Evolutionary conservation across 2,113 vertebrate species (phyloP).

Genomic region (Saguinus imperator): DNA sequence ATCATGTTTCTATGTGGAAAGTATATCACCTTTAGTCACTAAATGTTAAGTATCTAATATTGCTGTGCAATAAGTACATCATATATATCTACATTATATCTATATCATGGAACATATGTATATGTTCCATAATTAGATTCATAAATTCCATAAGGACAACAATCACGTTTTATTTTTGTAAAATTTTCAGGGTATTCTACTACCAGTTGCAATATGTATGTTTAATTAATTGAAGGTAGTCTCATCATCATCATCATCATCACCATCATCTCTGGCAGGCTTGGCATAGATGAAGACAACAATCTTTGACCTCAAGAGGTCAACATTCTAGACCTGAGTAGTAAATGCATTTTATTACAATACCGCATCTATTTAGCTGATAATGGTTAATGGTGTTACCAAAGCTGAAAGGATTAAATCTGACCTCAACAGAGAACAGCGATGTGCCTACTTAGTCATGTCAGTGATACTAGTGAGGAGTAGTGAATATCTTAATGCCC

Average conservation of each 20-base stretch:
- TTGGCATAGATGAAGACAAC: not conserved
- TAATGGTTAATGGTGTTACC: accelerated
- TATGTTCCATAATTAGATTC: not conserved
- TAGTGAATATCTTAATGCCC: not conserved
- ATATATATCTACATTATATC: not conserved
- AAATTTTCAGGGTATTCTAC: not conserved
- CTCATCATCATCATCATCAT: not conserved
- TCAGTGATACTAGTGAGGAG: not conserved
- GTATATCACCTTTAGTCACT: not conserved
- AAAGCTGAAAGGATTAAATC: not conserved
- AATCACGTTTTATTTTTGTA: not conserved
- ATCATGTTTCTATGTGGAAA: not conserved
- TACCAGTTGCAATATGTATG: not conserved
- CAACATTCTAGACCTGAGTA: not conserved
- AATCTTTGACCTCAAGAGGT: not conserved
- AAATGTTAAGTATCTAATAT: not conserved
- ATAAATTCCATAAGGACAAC: not conserved
- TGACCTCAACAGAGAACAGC: not conserved
- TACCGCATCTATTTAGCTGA: not conserved
- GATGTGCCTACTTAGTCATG: not conserved
- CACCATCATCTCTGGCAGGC: not conserved
- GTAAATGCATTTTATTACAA: not conserved
- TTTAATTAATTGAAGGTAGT: not conserved
- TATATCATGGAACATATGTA: no score
- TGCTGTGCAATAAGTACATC: not conserved